These are phyloP conservation scores for Amiota mariae DNA, from an alignment of 2,888 invertebrate genomes.

Conservation along the genomic window DNA sequence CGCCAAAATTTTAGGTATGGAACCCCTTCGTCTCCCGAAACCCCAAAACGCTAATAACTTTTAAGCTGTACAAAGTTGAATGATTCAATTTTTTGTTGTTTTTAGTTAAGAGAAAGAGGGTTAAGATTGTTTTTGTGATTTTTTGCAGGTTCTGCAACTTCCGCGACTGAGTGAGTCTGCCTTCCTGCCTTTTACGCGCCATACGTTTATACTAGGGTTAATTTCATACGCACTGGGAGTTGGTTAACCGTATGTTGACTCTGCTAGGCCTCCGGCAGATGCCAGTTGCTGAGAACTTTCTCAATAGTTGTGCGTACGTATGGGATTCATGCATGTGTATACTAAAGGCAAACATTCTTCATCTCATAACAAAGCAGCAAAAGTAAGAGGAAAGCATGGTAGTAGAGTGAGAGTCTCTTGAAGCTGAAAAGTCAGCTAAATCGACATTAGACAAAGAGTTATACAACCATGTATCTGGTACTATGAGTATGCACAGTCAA, in stretches of 20 bases:
- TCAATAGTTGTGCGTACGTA: conserved; percentile 52
- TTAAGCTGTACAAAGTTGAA: conserved; percentile 58
- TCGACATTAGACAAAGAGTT: conserved; percentile 57
- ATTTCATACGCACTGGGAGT: conserved; percentile 47
- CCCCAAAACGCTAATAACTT: conserved; percentile 66
- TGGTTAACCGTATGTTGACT: conserved; percentile 20
- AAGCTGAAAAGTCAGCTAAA: conserved; percentile 64
- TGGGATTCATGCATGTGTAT: conserved; percentile 19
- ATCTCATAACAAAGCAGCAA: conserved; percentile 18
- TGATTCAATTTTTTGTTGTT: conserved; percentile 41
- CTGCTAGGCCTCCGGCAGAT: conserved; percentile 24
- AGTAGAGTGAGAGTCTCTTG: conserved; percentile 36
- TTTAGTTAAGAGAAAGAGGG: background rate
- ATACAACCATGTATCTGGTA: background rate
- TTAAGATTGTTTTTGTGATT: conserved; percentile 31
- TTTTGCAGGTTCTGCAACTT: conserved; percentile 54
- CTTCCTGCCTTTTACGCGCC: conserved; percentile 37
- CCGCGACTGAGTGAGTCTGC: conserved; percentile 43
- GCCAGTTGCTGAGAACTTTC: conserved; percentile 54
- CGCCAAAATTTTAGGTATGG: background rate
- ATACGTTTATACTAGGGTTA: conserved; percentile 57
- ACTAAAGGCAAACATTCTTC: background rate
- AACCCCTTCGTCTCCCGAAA: background rate
- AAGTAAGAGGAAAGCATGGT: background rate
- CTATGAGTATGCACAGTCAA: background rate